Evolutionary conservation across 2,113 vertebrate genomes (phyloP).

Genomic region (Okapia johnstoni): DNA sequence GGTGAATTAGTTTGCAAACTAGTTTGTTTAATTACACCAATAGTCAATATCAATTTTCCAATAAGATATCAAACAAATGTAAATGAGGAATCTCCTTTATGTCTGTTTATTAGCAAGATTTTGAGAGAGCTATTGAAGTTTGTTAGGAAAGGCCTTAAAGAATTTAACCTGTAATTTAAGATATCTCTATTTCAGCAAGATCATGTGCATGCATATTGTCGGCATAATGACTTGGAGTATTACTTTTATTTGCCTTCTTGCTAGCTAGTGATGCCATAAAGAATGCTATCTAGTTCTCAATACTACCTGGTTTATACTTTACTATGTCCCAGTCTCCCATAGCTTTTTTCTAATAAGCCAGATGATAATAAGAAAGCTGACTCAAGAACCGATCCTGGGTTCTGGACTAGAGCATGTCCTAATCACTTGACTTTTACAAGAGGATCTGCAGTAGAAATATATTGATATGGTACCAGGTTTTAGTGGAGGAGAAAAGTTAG

Average conservation of each 20-base stretch:
- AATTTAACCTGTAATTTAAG: background rate
- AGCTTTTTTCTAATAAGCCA: background rate
- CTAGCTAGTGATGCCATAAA: background rate
- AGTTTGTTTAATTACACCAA: background rate
- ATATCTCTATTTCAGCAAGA: background rate
- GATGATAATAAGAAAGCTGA: background rate
- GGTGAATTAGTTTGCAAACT: background rate
- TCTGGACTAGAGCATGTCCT: background rate
- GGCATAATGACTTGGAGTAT: background rate
- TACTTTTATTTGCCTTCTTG: background rate
- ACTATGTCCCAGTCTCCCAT: background rate
- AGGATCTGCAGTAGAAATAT: background rate
- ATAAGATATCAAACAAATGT: background rate
- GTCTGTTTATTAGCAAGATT: slow-evolving; percentile 7
- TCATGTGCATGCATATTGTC: background rate
- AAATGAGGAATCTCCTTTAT: background rate
- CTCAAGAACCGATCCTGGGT: background rate
- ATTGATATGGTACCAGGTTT: background rate
- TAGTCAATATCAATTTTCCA: background rate
- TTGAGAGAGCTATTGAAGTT: background rate
- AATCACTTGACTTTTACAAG: background rate
- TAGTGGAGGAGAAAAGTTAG: background rate
- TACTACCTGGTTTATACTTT: background rate
- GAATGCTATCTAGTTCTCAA: background rate
- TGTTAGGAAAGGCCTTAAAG: background rate